phyloP scores from a whole-genome alignment of 2,888 invertebrate species.

The Stramonita haemastoma region DNA sequence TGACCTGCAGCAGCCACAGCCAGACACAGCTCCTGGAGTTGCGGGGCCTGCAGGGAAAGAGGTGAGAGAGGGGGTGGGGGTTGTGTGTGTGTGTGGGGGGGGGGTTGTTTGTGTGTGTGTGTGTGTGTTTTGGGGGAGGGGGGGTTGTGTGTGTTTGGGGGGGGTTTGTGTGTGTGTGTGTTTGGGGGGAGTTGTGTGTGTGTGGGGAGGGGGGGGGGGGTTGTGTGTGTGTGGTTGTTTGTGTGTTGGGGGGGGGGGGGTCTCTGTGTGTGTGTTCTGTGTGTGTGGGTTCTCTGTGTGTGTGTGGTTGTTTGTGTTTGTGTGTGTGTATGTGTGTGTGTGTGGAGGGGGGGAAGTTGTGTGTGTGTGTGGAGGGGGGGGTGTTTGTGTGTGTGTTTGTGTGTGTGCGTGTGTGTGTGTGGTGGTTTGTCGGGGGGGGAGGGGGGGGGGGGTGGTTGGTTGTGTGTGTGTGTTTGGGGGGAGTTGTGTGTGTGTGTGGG shows the following conservation, averaged over 20 bases:
- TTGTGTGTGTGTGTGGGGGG: neutral
- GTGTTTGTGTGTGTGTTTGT: too few relatives aligned
- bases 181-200: neutral
- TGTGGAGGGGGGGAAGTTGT: too few relatives aligned
- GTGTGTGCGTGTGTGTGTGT: too few relatives aligned
- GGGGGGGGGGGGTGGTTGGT: too few relatives aligned
- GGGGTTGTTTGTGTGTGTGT: neutral
- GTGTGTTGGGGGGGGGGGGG: neutral
- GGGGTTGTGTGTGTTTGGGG: too few relatives aligned
- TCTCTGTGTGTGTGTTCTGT: neutral
- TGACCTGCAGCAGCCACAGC: neutral
- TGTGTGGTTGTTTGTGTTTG: neutral
- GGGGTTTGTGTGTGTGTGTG: neutral
- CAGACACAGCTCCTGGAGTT: neutral
- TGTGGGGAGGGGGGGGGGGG: neutral
- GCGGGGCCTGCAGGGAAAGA: neutral
- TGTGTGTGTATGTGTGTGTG: neutral
- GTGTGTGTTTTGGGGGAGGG: neutral
- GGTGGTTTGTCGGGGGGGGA: too few relatives aligned
- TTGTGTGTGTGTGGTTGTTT: neutral
- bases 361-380: too few relatives aligned
- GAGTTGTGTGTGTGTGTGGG: neutral
- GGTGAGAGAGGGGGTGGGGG: neutral
- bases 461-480: neutral
- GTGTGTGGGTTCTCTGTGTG: neutral